Percentiles rank a stretch among this genome's conserved stretches.
Evolutionary conservation across 2,797 vertebrate genomes (phyloP).

Genomic region (Luscinia luscinia): DNA sequence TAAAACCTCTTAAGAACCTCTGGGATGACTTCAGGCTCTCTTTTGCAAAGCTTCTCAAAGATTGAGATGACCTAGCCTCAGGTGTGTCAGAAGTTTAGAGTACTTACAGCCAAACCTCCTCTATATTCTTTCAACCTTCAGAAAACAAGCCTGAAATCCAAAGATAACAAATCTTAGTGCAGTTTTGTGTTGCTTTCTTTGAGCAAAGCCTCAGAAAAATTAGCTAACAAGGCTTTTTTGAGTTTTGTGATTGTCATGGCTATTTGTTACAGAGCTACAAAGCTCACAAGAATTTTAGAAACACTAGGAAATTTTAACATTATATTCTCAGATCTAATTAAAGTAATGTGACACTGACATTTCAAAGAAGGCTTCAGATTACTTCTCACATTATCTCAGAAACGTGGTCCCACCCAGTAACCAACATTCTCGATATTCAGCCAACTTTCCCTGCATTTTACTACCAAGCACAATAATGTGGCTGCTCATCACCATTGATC

Average conservation of each 20-base stretch:
- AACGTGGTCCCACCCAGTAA: not conserved
- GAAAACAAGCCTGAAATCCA: not conserved
- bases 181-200: not conserved
- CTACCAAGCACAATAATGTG: not conserved
- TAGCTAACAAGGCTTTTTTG: not conserved
- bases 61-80: not conserved
- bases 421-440: not conserved
- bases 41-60: not conserved
- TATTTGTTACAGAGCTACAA: not conserved
- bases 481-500: accelerated
- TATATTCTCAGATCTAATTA: not conserved
- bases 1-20: not conserved
- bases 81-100: not conserved
- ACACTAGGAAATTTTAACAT: not conserved
- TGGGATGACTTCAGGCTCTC: not conserved
- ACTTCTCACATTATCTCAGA: not conserved
- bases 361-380: not conserved
- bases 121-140: not conserved
- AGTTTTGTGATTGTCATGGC: not conserved
- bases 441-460: not conserved
- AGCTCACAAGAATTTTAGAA: not conserved
- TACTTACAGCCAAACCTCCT: not conserved
- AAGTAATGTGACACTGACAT: not conserved
- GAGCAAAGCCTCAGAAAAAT: not conserved
- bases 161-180: not conserved